Percentiles rank a stretch among this genome's conserved stretches.
phyloP scores from a whole-genome alignment of 1,140 invertebrate genomes.

The Procambarus clarkii region DNA sequence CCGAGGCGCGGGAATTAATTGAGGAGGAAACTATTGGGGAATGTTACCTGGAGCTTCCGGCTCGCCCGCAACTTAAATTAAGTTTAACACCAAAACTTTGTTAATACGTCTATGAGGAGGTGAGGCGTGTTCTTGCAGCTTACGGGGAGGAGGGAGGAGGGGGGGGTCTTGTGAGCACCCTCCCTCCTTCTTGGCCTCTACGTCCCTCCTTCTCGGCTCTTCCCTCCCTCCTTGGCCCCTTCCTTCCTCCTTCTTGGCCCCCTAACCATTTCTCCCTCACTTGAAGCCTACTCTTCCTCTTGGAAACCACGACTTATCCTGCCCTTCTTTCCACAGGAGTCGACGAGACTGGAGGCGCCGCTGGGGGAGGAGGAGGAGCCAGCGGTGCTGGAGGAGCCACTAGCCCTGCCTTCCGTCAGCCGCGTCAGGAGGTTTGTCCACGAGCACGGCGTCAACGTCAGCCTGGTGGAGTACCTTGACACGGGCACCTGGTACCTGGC shows the following conservation, averaged over 20 bases:
- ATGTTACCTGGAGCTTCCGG: conserved; percentile 23
- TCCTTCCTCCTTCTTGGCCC: neutral
- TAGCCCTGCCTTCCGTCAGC: conserved; percentile 44
- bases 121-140: conserved; percentile 7
- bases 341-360: neutral
- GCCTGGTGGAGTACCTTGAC: conserved; percentile 89
- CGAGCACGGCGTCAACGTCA: conserved; percentile 87
- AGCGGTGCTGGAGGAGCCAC: conserved; percentile 19
- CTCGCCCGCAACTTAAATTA: conserved; percentile 28
- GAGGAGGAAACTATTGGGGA: conserved; percentile 21
- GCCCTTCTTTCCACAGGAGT: neutral
- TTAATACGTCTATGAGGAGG: conserved; percentile 35
- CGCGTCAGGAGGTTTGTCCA: conserved; percentile 67
- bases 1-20: conserved; percentile 25
- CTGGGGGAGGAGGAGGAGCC: neutral
- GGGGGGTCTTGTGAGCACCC: neutral
- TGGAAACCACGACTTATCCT: neutral
- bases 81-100: conserved; percentile 35
- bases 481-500: conserved; percentile 96
- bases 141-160: neutral
- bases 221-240: neutral
- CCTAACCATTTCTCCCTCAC: neutral
- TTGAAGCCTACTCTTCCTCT: neutral
- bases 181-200: neutral
- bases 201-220: neutral